Evolutionary conservation across 2,113 vertebrate species (phyloP), one percentile per base, ranked within the genome.

Genomic region (Odontesthes bonariensis): DNA sequence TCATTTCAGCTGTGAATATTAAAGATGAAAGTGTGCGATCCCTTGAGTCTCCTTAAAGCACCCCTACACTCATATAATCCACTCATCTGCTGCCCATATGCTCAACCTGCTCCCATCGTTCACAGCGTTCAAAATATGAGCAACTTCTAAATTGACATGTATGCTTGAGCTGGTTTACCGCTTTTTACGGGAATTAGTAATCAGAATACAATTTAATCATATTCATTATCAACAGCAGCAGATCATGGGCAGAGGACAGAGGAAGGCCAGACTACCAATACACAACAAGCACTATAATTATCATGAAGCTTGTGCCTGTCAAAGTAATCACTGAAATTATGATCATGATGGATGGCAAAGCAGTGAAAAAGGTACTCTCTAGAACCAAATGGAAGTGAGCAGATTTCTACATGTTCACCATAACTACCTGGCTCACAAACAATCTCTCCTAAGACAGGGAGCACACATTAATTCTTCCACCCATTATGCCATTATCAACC

Each of bases 401-500:
- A 59, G 55, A 58, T 62, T 69, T 70, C 51, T 2, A 57, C 66
- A 52, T 69, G 65, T 76, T 85, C 65, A 63, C 31, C 33, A 69
- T 60, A 52, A 60, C 32, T n/a, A 56, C 44, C 55, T 35, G 27
- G 22, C 65, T 76, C 54, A 47, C 65, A 56, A 77, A 65, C 35
- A 56, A 56, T 74, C 44, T 19, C 22, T 57, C 47, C 49, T 35
- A 1, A 33, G n/a, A 74, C 38, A 38, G 44, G 35, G 3, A 72
- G 74, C 65, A 22, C 59, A 49, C 33, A 51, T 35, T 59, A 44
- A 84, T 65, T 71, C 32, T 60, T 70, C 54, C 58, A 27, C 53
- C 60, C 77, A 78, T 85, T 81, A 77, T n/a, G 49, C 54, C 59
- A 85, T 85, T 79, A 86, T 67, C 58, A 73, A 20, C 57, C 66